These are phyloP conservation scores for Pseudolycoriella hygida DNA, from an alignment of 2,888 invertebrate species.

Conservation along the genomic window DNA sequence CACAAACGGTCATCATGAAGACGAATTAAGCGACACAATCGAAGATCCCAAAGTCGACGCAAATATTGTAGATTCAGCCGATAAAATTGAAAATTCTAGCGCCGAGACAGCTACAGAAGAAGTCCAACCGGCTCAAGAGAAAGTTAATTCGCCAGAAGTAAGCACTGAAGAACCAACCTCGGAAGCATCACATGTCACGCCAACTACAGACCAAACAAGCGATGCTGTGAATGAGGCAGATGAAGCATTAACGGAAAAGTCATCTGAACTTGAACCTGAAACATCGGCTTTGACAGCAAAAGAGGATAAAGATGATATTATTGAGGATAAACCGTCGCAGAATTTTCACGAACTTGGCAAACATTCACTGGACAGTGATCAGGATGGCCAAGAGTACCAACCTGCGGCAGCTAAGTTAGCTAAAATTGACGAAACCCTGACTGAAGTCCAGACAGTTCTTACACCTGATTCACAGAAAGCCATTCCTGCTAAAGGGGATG, in stretches of 20 bases:
- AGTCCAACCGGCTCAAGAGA: neutral
- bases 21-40: constrained; percentile 8
- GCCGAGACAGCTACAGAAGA: neutral
- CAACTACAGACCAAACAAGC: neutral
- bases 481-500: neutral
- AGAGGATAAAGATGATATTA: neutral
- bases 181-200: neutral
- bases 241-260: neutral
- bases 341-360: no score
- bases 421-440: neutral
- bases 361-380: neutral
- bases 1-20: constrained; percentile 3
- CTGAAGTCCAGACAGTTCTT: neutral
- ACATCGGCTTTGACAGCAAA: neutral
- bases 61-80: no score
- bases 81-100: neutral
- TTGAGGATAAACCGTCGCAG: neutral
- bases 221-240: neutral
- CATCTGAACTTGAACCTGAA: neutral
- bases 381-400: neutral
- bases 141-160: neutral
- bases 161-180: neutral
- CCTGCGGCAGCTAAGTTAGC: neutral
- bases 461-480: no score
- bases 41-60: neutral